Evolutionary conservation across 2,113 vertebrate genomes (phyloP), one percentile per base, ranked within the genome.

Genomic region (Orycteropus afer): DNA sequence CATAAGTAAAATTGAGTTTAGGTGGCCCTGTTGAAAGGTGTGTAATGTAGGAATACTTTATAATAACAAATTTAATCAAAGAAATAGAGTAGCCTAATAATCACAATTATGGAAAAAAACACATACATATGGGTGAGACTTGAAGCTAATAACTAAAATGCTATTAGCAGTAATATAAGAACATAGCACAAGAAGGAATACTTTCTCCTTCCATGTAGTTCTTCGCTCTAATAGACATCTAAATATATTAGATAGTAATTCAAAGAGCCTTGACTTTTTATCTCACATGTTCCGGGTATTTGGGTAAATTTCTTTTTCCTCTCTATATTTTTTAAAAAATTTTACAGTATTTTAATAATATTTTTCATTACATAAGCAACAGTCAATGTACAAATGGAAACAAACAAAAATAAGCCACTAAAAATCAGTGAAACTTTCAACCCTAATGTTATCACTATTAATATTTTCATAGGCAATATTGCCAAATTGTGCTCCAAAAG

Each of bases 321-420:
- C 79, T 73, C 42, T 45, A 8, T 79, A 73, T 53, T 79, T 59
- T 69, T 51, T 90, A 71, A 69, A 85, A 61, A 34, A 5, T 63
- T 51, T 76, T 90, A 45, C 71, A 85, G 42, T 90, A 69, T 59
- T 90, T 51, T 76, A 79, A 45, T 61, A 85, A 51, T 84, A 78
- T 59, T 90, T 85, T 82, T 42, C 55, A 20, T 49, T 77, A 77
- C 25, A 69, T 15, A 57, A 40, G 37, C 40, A 59, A 22, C 25
- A 77, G 40, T 67, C 49, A 69, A 34, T 59, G 10, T 23, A 57
- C 25, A 45, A 65, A n/a, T 42, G 27, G 49, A 51, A 59, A 14
- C 59, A 73, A 76, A 15, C 27, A n/a, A 81, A 90, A 90, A 47
- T n/a, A 63, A 65, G 29, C 65, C 40, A 78, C 51, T 67, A 32